Percentiles rank a stretch among this genome's conserved stretches.
Evolutionary conservation across 2,113 vertebrate species (phyloP).

Genomic region (Hippocampus mohnikei): DNA sequence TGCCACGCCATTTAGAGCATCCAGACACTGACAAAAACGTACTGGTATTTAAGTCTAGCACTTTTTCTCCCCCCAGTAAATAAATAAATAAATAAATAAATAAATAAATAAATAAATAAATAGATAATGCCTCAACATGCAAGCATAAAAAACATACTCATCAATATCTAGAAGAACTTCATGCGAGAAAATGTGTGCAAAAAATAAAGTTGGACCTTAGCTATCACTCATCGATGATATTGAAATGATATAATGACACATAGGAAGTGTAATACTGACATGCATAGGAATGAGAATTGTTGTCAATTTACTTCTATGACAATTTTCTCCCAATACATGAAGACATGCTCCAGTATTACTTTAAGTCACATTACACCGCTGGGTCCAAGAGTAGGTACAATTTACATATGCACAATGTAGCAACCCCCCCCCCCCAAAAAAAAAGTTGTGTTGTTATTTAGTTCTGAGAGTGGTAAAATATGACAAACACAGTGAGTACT

Average conservation of each 20-base stretch:
- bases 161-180: not conserved
- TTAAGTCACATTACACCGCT: no score
- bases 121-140: not conserved
- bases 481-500: no score
- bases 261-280: not conserved
- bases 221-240: not conserved
- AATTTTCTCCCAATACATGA: not conserved
- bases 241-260: not conserved
- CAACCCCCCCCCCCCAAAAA: no score
- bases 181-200: not conserved
- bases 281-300: not conserved
- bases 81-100: not conserved
- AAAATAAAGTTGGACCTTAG: not conserved
- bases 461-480: no score
- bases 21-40: constrained; percentile 56
- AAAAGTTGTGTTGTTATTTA: no score
- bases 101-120: not conserved
- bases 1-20: constrained; percentile 67
- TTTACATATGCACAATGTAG: no score
- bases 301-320: not conserved
- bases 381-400: no score
- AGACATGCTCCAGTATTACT: no score
- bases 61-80: no score
- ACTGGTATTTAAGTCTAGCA: constrained; percentile 45
- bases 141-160: not conserved